These are phyloP conservation scores for Craterocephalus amniculus DNA, from an alignment of 2,797 vertebrate genomes.

Conservation along the genomic window DNA sequence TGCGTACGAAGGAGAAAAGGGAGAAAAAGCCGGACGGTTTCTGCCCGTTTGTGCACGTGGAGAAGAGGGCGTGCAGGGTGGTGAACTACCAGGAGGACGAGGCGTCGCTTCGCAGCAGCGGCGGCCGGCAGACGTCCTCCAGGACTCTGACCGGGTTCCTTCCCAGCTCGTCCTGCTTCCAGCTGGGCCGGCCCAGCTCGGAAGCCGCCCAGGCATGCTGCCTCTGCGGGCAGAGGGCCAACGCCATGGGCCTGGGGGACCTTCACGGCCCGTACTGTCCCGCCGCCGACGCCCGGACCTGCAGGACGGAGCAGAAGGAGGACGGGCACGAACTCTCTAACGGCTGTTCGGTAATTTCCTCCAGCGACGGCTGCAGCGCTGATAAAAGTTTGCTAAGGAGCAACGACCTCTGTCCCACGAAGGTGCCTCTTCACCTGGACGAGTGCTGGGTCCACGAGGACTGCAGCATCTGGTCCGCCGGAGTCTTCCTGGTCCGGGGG, in stretches of 20 bases:
- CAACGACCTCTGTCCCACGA: not conserved
- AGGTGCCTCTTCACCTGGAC: conserved; percentile 32
- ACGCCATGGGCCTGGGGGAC: conserved; percentile 78
- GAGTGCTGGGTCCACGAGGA: conserved; percentile 86
- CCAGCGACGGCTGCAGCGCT: conserved; percentile 10
- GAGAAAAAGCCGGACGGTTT: conserved; percentile 58
- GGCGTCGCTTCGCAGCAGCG: conserved; percentile 14
- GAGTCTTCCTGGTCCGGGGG: conserved; percentile 83
- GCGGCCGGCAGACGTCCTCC: not conserved
- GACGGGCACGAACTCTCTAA: not conserved
- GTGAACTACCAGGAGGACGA: conserved; percentile 82
- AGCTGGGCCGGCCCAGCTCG: conserved; percentile 61
- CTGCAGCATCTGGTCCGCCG: conserved; percentile 82
- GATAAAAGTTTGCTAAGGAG: conserved; percentile 2
- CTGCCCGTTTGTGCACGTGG: conserved; percentile 76
- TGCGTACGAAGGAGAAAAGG: conserved; percentile 61
- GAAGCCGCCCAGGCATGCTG: conserved; percentile 67
- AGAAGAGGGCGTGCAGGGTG: conserved; percentile 65
- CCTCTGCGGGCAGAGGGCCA: conserved; percentile 78
- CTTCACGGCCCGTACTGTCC: conserved; percentile 82
- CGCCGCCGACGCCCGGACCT: conserved; percentile 6
- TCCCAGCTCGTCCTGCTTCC: conserved; percentile 79
- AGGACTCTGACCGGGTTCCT: conserved; percentile 60
- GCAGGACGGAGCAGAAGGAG: conserved; percentile 25
- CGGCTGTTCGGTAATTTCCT: conserved; percentile 10